Base-by-base conservation (phyloP, 2,113 vertebrate species). In the Bubo scandiacus region DNA sequence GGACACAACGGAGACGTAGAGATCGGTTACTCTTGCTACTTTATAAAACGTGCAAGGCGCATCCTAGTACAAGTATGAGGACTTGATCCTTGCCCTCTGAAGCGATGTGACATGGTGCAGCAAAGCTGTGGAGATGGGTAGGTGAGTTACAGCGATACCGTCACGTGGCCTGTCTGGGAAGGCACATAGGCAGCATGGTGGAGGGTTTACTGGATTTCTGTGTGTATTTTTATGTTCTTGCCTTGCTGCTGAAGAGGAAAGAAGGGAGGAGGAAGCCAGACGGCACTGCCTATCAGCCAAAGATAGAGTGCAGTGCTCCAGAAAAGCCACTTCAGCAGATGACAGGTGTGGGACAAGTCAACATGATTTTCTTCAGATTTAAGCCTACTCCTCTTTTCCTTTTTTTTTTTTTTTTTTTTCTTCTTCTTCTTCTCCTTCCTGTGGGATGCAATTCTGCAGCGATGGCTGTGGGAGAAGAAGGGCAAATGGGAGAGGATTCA, bases 251-350 rank as follows among this genome's bases (percentile, higher is more conserved):
- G 95, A 97, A 94, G 95, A 96, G 86, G 88, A 87, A 92, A 97
- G 86, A 83, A 84, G 83, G 92, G 96, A 96, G 92, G 94, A 95
- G 93, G 86, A 96, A 94, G 94, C 92, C 95, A 95, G 92, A 88
- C 94, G 94, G 95, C 86, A 92, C 94, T 95, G 91, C 96, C 93
- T 97, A 91, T 96, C 91, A 97, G 92, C 94, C 96, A 96, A 96
- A 97, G 92, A 96, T 84, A 95, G 97, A 96, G 95, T 90, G 94
- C 82, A 92, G 83, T 96, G 92, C 96, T 97, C 92, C 88, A 95
- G 96, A 97, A 97, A 97, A 95, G 88, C 96, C 93, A 96, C 90
- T 96, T 94, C 89, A 96, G 90, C 86, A 90, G 95, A 90, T 96
- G 96, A 93, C 89, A 90, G 91, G 83, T 93, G 87, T 90, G 95